Conservation (phyloP, 2,113 vertebrate species). For the Clarias macrocephalus region DNA sequence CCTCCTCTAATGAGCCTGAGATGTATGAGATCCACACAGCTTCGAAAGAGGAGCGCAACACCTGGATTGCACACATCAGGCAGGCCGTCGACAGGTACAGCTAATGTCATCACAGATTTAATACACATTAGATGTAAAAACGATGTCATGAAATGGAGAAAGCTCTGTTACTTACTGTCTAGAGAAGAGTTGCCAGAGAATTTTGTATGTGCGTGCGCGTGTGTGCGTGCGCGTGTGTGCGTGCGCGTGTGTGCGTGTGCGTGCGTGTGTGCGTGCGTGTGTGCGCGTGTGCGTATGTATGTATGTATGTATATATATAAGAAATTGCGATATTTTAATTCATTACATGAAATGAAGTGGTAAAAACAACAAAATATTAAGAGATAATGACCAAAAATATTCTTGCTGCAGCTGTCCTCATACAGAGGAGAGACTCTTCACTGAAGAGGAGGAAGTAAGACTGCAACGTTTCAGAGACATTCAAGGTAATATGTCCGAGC, state of each 20-base stretch:
- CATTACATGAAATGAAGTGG: not conserved
- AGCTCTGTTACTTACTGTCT: not conserved
- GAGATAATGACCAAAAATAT: not conserved
- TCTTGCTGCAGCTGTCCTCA: constrained; percentile 81
- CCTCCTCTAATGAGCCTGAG: constrained; percentile 88
- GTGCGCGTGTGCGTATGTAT: too few relatives aligned
- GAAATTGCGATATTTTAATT: not conserved
- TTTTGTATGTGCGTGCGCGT: too few relatives aligned
- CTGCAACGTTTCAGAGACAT: constrained; percentile 79
- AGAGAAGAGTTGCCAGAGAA: not conserved
- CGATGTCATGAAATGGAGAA: not conserved
- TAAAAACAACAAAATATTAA: not conserved
- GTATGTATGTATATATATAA: too few relatives aligned
- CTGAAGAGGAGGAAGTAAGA: constrained; percentile 79
- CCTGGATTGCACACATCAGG: constrained; percentile 89
- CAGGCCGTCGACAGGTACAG: constrained; percentile 89
- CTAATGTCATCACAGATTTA: not conserved
- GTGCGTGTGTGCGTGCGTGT: too few relatives aligned
- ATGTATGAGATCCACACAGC: constrained; percentile 96
- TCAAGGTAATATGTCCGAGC: constrained; percentile 78
- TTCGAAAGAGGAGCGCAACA: constrained; percentile 91
- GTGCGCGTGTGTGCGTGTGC: too few relatives aligned
- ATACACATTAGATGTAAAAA: not conserved
- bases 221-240: too few relatives aligned
- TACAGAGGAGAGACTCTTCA: constrained; percentile 78